Conservation (phyloP, 2,888 invertebrate species). For the Platypus cylindrus region DNA sequence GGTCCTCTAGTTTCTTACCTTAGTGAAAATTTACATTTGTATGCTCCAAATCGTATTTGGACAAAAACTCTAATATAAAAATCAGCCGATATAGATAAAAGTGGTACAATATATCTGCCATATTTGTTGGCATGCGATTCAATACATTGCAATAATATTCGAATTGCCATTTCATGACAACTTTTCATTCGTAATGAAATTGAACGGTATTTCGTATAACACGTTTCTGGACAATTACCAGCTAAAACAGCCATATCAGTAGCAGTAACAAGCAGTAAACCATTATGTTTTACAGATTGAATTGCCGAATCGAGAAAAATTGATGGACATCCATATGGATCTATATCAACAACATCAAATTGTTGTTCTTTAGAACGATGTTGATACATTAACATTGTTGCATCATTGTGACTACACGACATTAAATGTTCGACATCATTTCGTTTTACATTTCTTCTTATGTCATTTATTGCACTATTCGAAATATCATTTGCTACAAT, state of each 20-base stretch:
- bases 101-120: slow-evolving; percentile 80
- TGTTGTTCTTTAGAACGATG: slow-evolving; percentile 53
- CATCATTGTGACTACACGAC: slow-evolving; percentile 70
- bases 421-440: slow-evolving; percentile 68
- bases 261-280: slow-evolving; percentile 85
- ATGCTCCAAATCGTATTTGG: slow-evolving; percentile 63
- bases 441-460: slow-evolving; percentile 62
- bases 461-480: slow-evolving; percentile 70
- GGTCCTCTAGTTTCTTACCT: no score
- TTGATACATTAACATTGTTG: slow-evolving; percentile 75
- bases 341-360: slow-evolving; percentile 87
- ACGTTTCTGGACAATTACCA: slow-evolving; percentile 91
- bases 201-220: slow-evolving; percentile 84
- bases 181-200: slow-evolving; percentile 72
- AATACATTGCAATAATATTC: slow-evolving; percentile 83
- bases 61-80: slow-evolving; percentile 95
- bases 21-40: slow-evolving; percentile 74
- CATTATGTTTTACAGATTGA: slow-evolving; percentile 67
- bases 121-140: slow-evolving; percentile 88
- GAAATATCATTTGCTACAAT: slow-evolving; percentile 91
- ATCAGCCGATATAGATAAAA: slow-evolving; percentile 85
- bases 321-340: slow-evolving; percentile 94
- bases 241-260: slow-evolving; percentile 96
- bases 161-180: slow-evolving; percentile 94
- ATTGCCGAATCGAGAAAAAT: slow-evolving; percentile 85